These are phyloP conservation scores for Xiphophorus couchianus DNA, from an alignment of 2,113 vertebrate species.

Conservation along the genomic window DNA sequence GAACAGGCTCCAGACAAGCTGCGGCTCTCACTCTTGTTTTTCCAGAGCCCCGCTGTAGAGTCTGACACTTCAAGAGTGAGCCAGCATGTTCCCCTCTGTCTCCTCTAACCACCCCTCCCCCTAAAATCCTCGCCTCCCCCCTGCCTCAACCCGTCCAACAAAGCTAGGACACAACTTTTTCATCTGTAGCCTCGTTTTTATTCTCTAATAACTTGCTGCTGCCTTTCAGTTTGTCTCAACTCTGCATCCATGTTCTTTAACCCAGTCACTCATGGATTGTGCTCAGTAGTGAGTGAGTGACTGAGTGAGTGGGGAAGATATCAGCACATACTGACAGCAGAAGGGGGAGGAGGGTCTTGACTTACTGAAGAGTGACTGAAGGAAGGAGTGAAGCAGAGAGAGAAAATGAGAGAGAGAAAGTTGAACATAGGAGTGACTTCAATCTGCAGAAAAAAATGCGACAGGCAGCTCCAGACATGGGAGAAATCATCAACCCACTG, in stretches of 20 bases:
- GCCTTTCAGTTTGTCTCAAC: conserved; percentile 18
- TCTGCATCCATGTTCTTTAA: conserved; percentile 21
- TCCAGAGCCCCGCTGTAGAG: conserved; percentile 58
- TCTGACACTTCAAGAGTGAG: conserved; percentile 73
- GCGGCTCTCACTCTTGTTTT: conserved; percentile 40
- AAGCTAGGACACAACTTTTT: conserved; percentile 26
- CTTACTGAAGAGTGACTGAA: conserved; percentile 64
- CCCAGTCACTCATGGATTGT: conserved; percentile 42
- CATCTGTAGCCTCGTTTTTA: conserved; percentile 2
- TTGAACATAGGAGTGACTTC: conserved; percentile 69
- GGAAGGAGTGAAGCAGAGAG: conserved; percentile 51
- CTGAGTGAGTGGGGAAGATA: conserved; percentile 37
- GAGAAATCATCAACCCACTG: conserved; percentile 66
- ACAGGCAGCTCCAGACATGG: conserved; percentile 53
- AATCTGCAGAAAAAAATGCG: conserved; percentile 48
- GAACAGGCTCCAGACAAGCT: conserved; percentile 24
- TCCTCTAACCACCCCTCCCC: conserved; percentile 64
- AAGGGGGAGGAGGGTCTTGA: conserved; percentile 59
- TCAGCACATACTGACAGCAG: conserved; percentile 65
- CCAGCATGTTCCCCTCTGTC: conserved; percentile 75
- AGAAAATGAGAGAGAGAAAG: conserved; percentile 56
- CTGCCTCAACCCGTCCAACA: conserved; percentile 56
- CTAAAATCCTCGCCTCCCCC: conserved; percentile 57
- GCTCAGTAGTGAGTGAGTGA: conserved; percentile 24
- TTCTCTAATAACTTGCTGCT: conserved; percentile 1